Conservation (phyloP, 2,888 invertebrate genomes). For the Brachyopa scutellaris region DNA sequence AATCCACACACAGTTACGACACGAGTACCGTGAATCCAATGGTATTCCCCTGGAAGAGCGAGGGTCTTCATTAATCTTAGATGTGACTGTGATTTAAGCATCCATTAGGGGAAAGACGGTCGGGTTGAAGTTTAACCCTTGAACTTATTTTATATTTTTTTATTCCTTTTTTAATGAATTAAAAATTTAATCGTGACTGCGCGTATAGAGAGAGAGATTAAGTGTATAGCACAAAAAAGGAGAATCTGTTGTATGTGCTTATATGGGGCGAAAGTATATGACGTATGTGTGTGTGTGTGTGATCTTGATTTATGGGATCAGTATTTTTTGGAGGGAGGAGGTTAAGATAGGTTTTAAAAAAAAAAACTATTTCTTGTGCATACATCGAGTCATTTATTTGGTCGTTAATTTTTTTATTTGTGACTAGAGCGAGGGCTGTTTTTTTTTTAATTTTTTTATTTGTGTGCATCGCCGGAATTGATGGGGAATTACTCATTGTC, state of each 20-base stretch:
- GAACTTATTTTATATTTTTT: constrained; percentile 42
- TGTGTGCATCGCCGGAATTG: background rate
- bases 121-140: constrained; percentile 68
- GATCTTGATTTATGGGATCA: constrained; percentile 62
- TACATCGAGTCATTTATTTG: constrained; percentile 52
- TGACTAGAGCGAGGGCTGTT: constrained; percentile 12
- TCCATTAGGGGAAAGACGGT: constrained; percentile 59
- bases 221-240: no score
- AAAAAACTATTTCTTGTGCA: constrained; percentile 39
- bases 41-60: constrained; percentile 19
- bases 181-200: constrained; percentile 66
- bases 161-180: constrained; percentile 58
- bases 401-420: constrained; percentile 56
- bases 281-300: constrained; percentile 24
- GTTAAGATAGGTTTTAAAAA: constrained; percentile 1
- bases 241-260: background rate
- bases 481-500: constrained; percentile 23
- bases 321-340: constrained; percentile 19
- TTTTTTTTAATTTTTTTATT: background rate
- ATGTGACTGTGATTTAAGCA: constrained; percentile 72
- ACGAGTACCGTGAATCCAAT: constrained; percentile 17
- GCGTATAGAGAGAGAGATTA: constrained; percentile 44
- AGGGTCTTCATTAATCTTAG: constrained; percentile 66
- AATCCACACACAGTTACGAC: constrained; percentile 4
- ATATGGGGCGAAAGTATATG: constrained; percentile 22